Conservation (phyloP, 2,797 vertebrate species). For the Chiroxiphia lanceolata region DNA sequence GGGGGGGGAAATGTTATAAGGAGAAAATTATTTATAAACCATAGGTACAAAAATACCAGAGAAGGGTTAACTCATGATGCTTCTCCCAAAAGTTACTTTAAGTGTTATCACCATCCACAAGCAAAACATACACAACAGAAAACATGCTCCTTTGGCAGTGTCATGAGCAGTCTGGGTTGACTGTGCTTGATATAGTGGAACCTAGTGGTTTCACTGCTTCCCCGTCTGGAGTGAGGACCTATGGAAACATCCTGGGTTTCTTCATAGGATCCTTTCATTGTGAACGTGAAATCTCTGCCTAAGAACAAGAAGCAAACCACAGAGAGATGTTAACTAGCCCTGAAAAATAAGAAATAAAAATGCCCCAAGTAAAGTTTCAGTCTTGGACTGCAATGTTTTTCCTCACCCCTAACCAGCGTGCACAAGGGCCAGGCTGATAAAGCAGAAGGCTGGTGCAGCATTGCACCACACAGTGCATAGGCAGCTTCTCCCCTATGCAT, state of each 20-base stretch:
- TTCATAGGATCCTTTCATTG: slow-evolving; percentile 51
- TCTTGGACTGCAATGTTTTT: neutral
- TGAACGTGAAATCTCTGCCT: slow-evolving; percentile 37
- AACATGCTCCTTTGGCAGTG: neutral
- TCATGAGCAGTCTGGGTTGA: slow-evolving; percentile 34
- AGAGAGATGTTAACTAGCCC: neutral
- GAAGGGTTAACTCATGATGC: neutral
- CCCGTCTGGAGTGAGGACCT: neutral
- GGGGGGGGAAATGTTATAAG: neutral
- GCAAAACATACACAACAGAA: slow-evolving; percentile 16
- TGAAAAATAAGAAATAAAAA: neutral
- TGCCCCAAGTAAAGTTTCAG: neutral
- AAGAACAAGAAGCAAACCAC: neutral
- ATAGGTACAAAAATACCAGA: neutral
- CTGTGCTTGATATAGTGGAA: slow-evolving; percentile 55
- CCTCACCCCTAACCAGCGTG: neutral
- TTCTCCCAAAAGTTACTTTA: neutral
- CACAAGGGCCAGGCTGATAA: neutral
- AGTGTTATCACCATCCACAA: neutral
- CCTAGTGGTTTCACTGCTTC: neutral
- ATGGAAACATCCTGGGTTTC: slow-evolving; percentile 13
- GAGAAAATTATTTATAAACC: neutral
- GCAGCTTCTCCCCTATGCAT: neutral
- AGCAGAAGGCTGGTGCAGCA: neutral
- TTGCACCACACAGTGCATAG: neutral